Evolutionary conservation across 2,888 invertebrate species (phyloP), one percentile per base, ranked within the genome.

Genomic region (Standfussiana lucernea): DNA sequence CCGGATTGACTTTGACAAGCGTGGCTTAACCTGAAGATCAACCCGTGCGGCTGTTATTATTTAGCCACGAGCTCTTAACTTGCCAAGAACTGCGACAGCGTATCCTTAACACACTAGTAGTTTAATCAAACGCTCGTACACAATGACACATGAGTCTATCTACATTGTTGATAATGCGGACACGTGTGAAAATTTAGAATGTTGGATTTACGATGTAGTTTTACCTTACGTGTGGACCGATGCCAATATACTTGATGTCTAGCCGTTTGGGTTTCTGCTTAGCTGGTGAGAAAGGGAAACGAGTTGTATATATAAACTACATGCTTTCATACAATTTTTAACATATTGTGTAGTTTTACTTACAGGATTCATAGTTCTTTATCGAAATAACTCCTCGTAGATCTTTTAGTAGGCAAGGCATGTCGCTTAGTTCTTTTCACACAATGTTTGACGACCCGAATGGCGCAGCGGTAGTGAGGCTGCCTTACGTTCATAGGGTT

Each of bases 191-290:
- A 72, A 72, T 84, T 65, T 53, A 18, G 53, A 74, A 83, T 79
- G 47, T 71, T 37, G 32, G n/a, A 80, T 84, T 59, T 61, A 83
- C 79, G 35, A 74, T n/a, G n/a, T 37, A 83, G 47, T 64, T 83
- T 64, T 45, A 40, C 42, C 21, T 66, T 62, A 82, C 72, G 56
- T 80, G 84, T 84, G 80, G 75, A 72, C 68, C 61, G 32, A 56
- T 70, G 84, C 84, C 85, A 82, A 80, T 84, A 71, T 32, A 62
- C 37, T 80, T 50, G 68, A 72, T 62, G 75, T 45, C 62, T 50
- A 32, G 71, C n/a, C 42, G 47, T 75, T 84, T 61, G 50, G 13
- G 32, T 79, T 73, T 65, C 35, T 69, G 72, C 71, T 74, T 42
- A 68, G 35, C n/a, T 56, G 3, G 53, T n/a, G 4, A 64, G 70